Evolutionary conservation across 2,888 invertebrate genomes (phyloP), one percentile per base, ranked within the genome.

Genomic region (Troglohyphantes excavatus): DNA sequence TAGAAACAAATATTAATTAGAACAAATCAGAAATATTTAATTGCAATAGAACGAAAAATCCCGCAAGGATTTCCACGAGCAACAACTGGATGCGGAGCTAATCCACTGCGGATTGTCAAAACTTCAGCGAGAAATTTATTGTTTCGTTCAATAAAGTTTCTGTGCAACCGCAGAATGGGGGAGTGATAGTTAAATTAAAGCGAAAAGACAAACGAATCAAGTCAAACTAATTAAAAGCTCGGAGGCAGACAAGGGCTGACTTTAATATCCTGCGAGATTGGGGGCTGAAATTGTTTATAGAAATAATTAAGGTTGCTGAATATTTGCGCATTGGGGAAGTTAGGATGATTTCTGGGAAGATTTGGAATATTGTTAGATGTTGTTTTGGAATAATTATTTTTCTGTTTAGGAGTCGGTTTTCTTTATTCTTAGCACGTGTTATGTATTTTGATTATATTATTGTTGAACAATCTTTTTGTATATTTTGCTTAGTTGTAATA

Each of bases 161-260:
- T 43, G 21, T 63, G 13, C 59, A 59, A 59, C 59, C 75, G 5
- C 61, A 68, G 29, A 23, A 75, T 21, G 23, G n/a, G 33, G 43
- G 39, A 23, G 6, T 63, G 63, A 78, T 78, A 82, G 82, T 59
- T 70, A 82, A 82, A 82, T 72, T 82, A 70, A 70, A 79, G 59
- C 82, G 33, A 59, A 53, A 82, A 82, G 82, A 82, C 82, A 82
- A 82, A 70, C 70, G 82, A 39, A 70, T 70, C 29, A 70, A 70
- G 68, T 70, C 59, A 33, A 82, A 82, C 68, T 82, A 82, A 82
- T 82, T 82, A 82, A 82, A 82, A 82, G 82, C 59, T 70, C 70
- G 29, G 59, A 23, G 46, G 53, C 43, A 39, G 53, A 43, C 70
- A 27, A 29, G 26, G 23, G 39, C 27, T 33, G 70, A 61, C 68